A percentile compares a stretch with the other conserved stretches of the same genome.
phyloP scores from a whole-genome alignment of 2,797 vertebrate species.

The Tympanoctomys barrerae region DNA sequence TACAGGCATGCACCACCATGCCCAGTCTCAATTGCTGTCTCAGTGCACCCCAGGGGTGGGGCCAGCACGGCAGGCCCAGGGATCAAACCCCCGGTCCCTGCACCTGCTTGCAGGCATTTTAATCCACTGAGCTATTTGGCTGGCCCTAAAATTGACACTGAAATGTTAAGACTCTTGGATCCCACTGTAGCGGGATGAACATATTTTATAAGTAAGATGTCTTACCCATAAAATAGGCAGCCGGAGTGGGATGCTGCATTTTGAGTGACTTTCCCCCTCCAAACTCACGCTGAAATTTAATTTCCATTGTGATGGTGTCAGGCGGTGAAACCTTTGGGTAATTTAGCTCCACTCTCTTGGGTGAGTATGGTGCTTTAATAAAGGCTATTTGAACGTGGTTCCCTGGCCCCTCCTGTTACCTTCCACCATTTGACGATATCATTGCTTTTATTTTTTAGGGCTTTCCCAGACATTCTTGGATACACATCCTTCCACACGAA shows the following conservation, averaged over 20 bases:
- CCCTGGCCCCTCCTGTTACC: not conserved
- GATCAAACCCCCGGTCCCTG: too few species aligned
- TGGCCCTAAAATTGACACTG: not conserved
- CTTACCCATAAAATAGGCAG: not conserved
- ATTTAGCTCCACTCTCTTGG: not conserved
- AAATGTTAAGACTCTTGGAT: not conserved
- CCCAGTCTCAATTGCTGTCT: too few species aligned
- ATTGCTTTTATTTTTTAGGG: conserved; percentile 24
- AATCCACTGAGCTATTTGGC: too few species aligned
- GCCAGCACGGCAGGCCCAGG: too few species aligned
- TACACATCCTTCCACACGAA: not conserved
- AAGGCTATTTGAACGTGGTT: not conserved
- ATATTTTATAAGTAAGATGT: not conserved
- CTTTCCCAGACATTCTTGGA: conserved; percentile 31
- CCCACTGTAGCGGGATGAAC: not conserved
- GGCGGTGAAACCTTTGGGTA: not conserved
- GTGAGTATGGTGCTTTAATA: not conserved
- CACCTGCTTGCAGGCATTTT: too few species aligned
- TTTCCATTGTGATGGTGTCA: not conserved
- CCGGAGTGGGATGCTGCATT: not conserved
- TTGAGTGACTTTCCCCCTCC: not conserved
- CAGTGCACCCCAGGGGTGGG: too few species aligned
- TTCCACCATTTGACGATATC: not conserved
- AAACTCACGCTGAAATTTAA: not conserved
- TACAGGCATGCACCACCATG: too few species aligned